Base-by-base conservation (phyloP, 2,888 invertebrate species). In the Sesamia inferens region DNA sequence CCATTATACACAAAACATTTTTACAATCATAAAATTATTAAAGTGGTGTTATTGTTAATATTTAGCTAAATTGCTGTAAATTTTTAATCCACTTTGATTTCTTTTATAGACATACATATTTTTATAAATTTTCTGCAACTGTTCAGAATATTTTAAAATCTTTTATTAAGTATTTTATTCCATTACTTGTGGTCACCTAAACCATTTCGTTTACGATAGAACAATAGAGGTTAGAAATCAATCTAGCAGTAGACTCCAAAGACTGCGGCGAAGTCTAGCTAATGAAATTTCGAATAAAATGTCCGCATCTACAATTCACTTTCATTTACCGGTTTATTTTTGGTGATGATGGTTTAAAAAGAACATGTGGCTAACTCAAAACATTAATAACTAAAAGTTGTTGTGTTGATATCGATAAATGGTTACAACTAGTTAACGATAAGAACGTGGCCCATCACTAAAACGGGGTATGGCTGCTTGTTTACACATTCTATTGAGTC, bases 1-100 rank as follows among this genome's bases (percentile, higher is more conserved):
- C 71, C 71, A 63, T 71, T 63, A 13, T 59, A 24, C 57, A 71
- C 80, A 31, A 31, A 71, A 68, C 64, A 59, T 67, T 51, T 22
- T 57, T 51, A 19, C 10, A 51, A 47, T 58, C 48, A 63, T 79
- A 59, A 2, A 44, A 44, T 44, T 13, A 68, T 19, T 31, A 31
- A 62, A 55, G 16, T 31, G 42, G 5, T 51, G 13, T 47, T 16
- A 31, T 48, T 61, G 42, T 59, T 39, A 67, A 19, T 1, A 66
- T 47, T 47, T 24, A 14, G 14, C 11, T 47, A 47, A 74, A 73
- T 54, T 19, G 24, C 59, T 69, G n/a, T 68, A 11, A 24, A 65
- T n/a, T 74, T 66, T 61, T 39, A 16, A 22, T 14, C 24, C 14
- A 10, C 6, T 16, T 65, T 1, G 14, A n/a, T 39, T 8, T 2